Evolutionary conservation across 2,113 vertebrate genomes (phyloP).

Genomic region (Proteles cristata): DNA sequence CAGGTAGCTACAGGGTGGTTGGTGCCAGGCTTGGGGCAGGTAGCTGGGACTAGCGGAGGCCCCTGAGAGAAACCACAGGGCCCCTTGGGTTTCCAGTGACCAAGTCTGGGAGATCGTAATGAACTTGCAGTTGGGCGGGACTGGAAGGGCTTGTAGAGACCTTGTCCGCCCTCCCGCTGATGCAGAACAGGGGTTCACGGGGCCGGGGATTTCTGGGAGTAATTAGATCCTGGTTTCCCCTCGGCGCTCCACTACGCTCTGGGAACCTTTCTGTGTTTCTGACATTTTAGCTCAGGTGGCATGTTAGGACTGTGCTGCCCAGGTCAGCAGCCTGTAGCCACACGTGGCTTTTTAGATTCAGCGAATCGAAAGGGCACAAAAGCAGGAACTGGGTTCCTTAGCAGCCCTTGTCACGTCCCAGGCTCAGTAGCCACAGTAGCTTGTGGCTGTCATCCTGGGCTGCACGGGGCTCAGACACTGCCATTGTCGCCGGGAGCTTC

Average conservation of each 20-base stretch:
- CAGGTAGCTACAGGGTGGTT: not conserved
- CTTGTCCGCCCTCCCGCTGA: fast-evolving
- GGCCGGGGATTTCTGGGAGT: not conserved
- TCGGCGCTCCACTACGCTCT: fast-evolving
- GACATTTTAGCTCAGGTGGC: not conserved
- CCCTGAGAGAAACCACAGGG: not conserved
- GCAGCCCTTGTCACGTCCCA: fast-evolving
- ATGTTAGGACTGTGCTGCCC: not conserved
- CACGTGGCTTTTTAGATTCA: not conserved
- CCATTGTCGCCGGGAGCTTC: fast-evolving
- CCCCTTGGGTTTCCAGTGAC: not conserved
- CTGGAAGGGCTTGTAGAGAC: not conserved
- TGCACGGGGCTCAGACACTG: fast-evolving
- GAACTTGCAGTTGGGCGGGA: not conserved
- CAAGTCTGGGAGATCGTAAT: fast-evolving
- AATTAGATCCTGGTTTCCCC: not conserved
- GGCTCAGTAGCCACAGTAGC: not conserved
- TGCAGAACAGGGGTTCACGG: not conserved
- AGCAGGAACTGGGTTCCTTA: not conserved
- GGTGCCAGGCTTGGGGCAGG: not conserved
- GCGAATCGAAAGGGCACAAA: not conserved
- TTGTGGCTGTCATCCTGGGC: fast-evolving
- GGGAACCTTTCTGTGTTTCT: not conserved
- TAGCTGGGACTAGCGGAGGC: not conserved
- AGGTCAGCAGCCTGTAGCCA: not conserved